Conservation (phyloP, 2,113 vertebrate genomes). For the Archocentrus centrarchus region DNA sequence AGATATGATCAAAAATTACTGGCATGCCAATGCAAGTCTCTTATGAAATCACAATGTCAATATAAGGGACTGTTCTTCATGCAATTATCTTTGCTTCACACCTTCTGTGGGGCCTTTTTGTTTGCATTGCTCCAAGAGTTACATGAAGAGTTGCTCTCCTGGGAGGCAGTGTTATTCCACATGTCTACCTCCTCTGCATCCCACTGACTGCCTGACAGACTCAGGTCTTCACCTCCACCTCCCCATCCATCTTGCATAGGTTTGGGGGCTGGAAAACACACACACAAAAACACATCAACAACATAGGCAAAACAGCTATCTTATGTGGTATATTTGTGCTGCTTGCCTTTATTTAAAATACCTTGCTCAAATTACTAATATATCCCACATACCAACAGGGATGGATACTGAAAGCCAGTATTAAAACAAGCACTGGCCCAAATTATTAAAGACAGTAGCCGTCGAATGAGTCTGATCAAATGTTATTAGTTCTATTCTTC, state of each 20-base stretch:
- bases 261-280: constrained; percentile 88
- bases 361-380: background rate
- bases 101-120: constrained; percentile 93
- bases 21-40: background rate
- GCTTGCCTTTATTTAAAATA: background rate
- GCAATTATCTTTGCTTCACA: constrained; percentile 41
- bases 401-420: background rate
- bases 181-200: constrained; percentile 94
- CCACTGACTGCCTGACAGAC: constrained; percentile 89
- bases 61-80: background rate
- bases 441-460: background rate
- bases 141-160: constrained; percentile 94
- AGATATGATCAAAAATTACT: background rate
- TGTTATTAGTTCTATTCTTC: background rate
- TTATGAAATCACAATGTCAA: background rate
- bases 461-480: too few species aligned
- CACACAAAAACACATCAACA: background rate
- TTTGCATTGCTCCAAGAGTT: constrained; percentile 92
- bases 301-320: background rate
- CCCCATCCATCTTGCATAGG: constrained; percentile 99
- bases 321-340: background rate
- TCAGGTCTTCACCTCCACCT: constrained; percentile 90
- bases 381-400: background rate
- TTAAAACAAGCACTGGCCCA: background rate
- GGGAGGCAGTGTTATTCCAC: constrained; percentile 93